A percentile compares a stretch with the other conserved stretches of the same genome.
These are phyloP conservation scores for Huso huso DNA, from an alignment of 2,797 vertebrate genomes.

Conservation along the genomic window DNA sequence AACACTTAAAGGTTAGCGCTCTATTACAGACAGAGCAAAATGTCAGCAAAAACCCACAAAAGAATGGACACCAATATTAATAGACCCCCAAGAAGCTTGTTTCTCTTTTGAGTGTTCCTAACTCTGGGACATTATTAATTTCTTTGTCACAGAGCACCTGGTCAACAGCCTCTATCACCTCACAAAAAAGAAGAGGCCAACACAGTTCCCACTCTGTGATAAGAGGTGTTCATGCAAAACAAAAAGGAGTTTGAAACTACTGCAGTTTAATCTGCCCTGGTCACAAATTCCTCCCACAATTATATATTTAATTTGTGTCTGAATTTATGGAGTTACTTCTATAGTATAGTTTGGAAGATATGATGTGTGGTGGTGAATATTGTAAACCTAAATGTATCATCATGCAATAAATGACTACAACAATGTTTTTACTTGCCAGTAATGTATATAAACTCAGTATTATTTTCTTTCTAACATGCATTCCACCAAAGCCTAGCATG, in stretches of 20 bases:
- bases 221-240: too few relatives aligned
- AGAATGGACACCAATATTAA: conserved; percentile 10
- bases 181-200: conserved; percentile 17
- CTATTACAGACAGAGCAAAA: conserved; percentile 50
- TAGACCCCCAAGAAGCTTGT: conserved; percentile 20
- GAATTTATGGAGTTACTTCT: too few relatives aligned
- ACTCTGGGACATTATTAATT: conserved; percentile 30
- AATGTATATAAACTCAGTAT: too few relatives aligned
- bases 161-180: conserved; percentile 8
- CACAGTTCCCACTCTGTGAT: not conserved
- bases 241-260: too few relatives aligned
- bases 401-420: not conserved
- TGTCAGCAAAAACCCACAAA: not conserved
- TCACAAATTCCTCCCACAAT: conserved; percentile 4
- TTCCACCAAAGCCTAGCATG: too few relatives aligned
- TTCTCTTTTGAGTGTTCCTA: conserved; percentile 29
- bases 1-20: conserved; percentile 63
- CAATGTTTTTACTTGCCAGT: too few relatives aligned
- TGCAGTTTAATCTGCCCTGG: too few relatives aligned
- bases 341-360: too few relatives aligned
- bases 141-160: conserved; percentile 20
- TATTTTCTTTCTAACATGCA: too few relatives aligned
- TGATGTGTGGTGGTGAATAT: conserved; percentile 2
- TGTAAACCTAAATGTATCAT: conserved; percentile 21
- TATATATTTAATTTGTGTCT: too few relatives aligned